Evolutionary conservation across 2,797 vertebrate species (phyloP), one percentile per base, ranked within the genome.

Genomic region (Dryobates pubescens): DNA sequence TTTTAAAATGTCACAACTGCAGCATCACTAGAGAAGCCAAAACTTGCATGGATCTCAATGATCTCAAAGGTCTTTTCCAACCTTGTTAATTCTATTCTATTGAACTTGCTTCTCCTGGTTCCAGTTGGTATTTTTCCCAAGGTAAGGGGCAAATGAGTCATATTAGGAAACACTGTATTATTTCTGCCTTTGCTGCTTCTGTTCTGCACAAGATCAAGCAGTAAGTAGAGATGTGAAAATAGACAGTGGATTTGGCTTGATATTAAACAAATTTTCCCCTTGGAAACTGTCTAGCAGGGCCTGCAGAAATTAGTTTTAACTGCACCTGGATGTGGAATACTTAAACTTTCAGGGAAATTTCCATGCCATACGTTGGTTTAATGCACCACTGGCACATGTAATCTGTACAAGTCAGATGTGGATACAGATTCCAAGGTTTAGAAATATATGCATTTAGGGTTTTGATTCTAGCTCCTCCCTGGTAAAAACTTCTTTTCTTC

Each of bases 1-100:
- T 86, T 94, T 88, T 41, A 94, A 91, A 94, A 75, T 64, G 77
- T 29, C 69, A 64, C 29, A 75, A 80, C 67, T 83, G 45, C n/a
- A 91, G 89, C 82, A 84, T 80, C 82, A 90, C 38, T n/a, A 78
- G 6, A 74, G 56, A 77, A 82, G 65, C 67, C 61, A 90, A 93
- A 86, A 75, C 29, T 19, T 54, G 29, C 8, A 20, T 63, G 63
- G 30, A 84, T 82, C 84, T 72, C 73, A 73, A 82, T 36, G 38
- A 38, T 38, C 12, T 38, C 38, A 38, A 38, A 38, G 38, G 38
- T 38, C 38, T 38, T 38, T 38, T 38, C 38, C 38, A 38, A 38
- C 38, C 38, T 38, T 11, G 38, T 38, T 38, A 10, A 38, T 38
- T 38, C 38, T 38, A 13, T 13, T 38, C 38, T 38, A 13, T 5